Evolutionary conservation across 2,113 vertebrate species (phyloP).

Genomic region (Symphodus melops): DNA sequence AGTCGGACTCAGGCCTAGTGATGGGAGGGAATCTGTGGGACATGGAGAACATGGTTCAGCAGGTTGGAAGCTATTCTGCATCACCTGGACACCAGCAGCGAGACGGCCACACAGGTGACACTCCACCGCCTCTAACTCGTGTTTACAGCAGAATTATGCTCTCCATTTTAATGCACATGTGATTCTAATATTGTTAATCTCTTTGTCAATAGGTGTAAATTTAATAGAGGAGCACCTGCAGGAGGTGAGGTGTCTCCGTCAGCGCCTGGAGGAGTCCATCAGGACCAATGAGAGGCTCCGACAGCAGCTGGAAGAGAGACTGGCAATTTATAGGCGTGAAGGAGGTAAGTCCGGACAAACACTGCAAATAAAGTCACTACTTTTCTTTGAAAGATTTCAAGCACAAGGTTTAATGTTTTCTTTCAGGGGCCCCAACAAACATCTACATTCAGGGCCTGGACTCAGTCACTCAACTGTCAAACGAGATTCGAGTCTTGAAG

Average conservation of each 20-base stretch:
- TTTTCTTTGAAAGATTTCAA: background rate
- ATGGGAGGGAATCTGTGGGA: conserved; percentile 78
- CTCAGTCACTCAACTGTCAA: conserved; percentile 84
- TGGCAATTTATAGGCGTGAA: conserved; percentile 76
- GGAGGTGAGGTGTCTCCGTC: conserved; percentile 90
- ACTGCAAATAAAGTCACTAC: background rate
- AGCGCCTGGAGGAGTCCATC: conserved; percentile 94
- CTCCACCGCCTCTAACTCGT: too few relatives aligned
- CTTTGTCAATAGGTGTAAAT: conserved; percentile 80
- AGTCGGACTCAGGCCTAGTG: conserved; percentile 61
- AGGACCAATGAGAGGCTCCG: conserved; percentile 90
- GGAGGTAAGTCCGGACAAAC: conserved; percentile 75
- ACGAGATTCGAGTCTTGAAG: conserved; percentile 85
- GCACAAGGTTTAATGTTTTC: background rate
- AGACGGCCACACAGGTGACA: conserved; percentile 84
- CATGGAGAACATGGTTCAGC: conserved; percentile 56
- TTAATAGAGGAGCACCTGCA: conserved; percentile 91
- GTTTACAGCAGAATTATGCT: too few relatives aligned
- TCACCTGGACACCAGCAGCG: conserved; percentile 71
- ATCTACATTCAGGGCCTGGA: conserved; percentile 85
- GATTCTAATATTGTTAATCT: too few relatives aligned
- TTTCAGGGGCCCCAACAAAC: conserved; percentile 82
- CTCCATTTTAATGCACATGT: too few relatives aligned
- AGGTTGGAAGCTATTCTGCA: conserved; percentile 74
- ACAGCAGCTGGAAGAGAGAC: conserved; percentile 88